Evolutionary conservation across 2,113 vertebrate species (phyloP).

Genomic region (Ophiodon elongatus): DNA sequence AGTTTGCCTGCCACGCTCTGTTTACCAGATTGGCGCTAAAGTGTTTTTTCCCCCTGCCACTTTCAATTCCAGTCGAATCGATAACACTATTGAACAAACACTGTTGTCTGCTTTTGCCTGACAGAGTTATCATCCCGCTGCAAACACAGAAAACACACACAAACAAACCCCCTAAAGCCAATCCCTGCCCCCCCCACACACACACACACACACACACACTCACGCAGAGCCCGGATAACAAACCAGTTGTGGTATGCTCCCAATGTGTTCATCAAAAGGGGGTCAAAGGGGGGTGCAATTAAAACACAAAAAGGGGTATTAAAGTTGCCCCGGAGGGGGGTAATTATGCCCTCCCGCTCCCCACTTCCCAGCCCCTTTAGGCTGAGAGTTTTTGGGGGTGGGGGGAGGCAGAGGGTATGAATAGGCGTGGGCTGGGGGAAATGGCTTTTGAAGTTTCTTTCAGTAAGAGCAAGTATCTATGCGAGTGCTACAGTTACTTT

Average conservation of each 20-base stretch:
- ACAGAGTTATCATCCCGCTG: constrained; percentile 68
- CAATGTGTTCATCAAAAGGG: constrained; percentile 82
- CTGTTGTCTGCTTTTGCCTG: constrained; percentile 61
- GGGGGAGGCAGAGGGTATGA: constrained; percentile 73
- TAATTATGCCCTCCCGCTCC: constrained; percentile 80
- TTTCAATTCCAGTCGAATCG: constrained; percentile 74
- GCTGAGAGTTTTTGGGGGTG: constrained; percentile 49
- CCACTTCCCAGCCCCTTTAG: constrained; percentile 72
- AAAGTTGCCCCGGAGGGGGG: constrained; percentile 82
- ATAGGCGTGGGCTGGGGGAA: constrained; percentile 35
- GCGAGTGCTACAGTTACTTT: constrained; percentile 70
- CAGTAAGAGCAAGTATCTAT: constrained; percentile 52
- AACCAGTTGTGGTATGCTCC: constrained; percentile 78
- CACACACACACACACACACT: too few relatives aligned
- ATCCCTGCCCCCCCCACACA: constrained; percentile 18
- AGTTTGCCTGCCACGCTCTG: constrained; percentile 68
- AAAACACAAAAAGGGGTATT: constrained; percentile 86
- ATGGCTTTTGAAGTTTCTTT: constrained; percentile 78
- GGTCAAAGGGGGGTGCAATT: constrained; percentile 79
- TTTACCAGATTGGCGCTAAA: constrained; percentile 72
- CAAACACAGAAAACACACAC: constrained; percentile 59
- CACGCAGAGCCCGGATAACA: constrained; percentile 69
- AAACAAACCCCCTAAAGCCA: constrained; percentile 43
- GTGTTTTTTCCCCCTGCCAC: constrained; percentile 62
- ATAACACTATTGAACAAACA: constrained; percentile 74